phyloP scores from a whole-genome alignment of 2,797 vertebrate genomes.

The Neosalanx taihuensis region DNA sequence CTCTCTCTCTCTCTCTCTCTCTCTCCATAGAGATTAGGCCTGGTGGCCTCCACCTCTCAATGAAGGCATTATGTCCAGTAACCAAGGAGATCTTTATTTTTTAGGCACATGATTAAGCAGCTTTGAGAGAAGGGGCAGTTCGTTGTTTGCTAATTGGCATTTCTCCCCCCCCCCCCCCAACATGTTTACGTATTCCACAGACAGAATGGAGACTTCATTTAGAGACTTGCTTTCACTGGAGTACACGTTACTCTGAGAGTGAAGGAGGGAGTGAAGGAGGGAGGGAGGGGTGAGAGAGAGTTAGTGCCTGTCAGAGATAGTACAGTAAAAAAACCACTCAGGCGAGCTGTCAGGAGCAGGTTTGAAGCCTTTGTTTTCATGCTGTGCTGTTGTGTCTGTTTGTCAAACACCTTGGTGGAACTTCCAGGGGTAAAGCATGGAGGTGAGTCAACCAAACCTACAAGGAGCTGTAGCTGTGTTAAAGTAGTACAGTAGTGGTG shows the following conservation, averaged over 20 bases:
- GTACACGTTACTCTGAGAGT: background rate
- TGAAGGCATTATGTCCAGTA: constrained; percentile 50
- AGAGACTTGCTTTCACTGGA: constrained; percentile 20
- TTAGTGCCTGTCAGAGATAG: constrained; percentile 21
- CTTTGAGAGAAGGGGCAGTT: constrained; percentile 52
- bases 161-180: background rate
- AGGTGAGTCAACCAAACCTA: constrained; percentile 59
- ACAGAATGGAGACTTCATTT: constrained; percentile 42
- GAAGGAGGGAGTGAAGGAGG: background rate
- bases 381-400: constrained; percentile 35
- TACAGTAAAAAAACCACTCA: constrained; percentile 20
- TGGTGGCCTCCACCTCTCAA: constrained; percentile 38
- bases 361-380: constrained; percentile 43
- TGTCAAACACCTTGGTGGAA: constrained; percentile 22
- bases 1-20: constrained; percentile 16
- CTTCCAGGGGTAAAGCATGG: constrained; percentile 52
- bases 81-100: constrained; percentile 46
- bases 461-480: background rate
- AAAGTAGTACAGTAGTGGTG: background rate
- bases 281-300: constrained; percentile 34
- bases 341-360: constrained; percentile 47
- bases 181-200: constrained; percentile 45
- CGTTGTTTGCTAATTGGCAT: constrained; percentile 57
- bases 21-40: constrained; percentile 39
- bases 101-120: constrained; percentile 57